Evolutionary conservation across 2,113 vertebrate species (phyloP), one percentile per base, ranked within the genome.

Genomic region (Nansenia antarctica): DNA sequence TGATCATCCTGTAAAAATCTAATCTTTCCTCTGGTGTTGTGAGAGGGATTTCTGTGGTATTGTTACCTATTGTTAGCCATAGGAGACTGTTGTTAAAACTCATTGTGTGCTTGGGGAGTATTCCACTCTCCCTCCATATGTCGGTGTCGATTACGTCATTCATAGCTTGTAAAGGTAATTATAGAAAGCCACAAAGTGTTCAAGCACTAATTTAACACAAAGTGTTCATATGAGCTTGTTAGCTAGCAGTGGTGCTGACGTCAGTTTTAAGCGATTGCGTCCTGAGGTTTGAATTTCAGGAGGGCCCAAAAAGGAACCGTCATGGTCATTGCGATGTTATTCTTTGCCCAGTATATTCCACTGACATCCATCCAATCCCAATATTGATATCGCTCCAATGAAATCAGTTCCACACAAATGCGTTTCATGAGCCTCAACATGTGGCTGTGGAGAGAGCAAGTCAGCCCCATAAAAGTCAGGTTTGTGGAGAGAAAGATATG

Each of bases 91-190:
- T 83, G 73, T 73, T 45, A 2, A 24, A 26, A 47, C 34, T 42
- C 71, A 75, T 86, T 88, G 84, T 88, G 79, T 66, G 42, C 60
- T 57, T 49, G 72, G 74, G 69, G 80, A 80, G 69, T 37, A 42
- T 62, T 81, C 55, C 60, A 32, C 24, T 78, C 67, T 68, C 66
- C 59, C n/a, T 73, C 69, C 65, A 62, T 52, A 78, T 74, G 82
- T 78, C 74, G 79, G 89, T 87, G 77, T 90, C 83, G 67, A 1
- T 86, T 85, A 85, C 85, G 60, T 91, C 85, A 89, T 81, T 76
- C 59, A 75, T 49, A 76, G 53, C 69, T 75, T 76, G 70, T 74
- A 70, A 75, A 81, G 72, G 73, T 81, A 83, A 87, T 81, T 72
- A 82, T 42, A 83, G 83, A 82, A 85, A 82, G 53, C 70, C 70